These are phyloP conservation scores for Patella depressa DNA, from an alignment of 2,888 invertebrate species.

Conservation along the genomic window DNA sequence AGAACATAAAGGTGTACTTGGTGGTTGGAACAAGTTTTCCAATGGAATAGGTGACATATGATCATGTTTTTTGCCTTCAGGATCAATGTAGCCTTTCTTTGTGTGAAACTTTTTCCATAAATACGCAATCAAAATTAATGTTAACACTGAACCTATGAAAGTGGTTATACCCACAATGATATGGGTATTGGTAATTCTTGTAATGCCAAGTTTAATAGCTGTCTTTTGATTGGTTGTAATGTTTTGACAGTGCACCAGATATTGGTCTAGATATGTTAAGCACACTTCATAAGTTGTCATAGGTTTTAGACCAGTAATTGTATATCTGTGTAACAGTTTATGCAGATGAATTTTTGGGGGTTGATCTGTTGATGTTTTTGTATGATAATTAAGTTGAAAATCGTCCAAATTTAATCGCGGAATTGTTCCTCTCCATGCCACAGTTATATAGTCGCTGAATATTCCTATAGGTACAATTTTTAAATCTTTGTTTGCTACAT, in stretches of 20 bases:
- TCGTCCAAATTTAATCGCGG: constrained; percentile 50
- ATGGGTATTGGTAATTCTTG: constrained; percentile 50
- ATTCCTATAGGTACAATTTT: constrained; percentile 66
- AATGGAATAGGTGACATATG: constrained; percentile 70
- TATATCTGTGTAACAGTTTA: constrained; percentile 66
- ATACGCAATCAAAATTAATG: constrained; percentile 68
- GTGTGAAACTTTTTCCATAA: constrained; percentile 64
- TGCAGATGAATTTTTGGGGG: constrained; percentile 42
- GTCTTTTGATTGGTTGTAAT: constrained; percentile 47
- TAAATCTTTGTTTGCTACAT: constrained; percentile 69
- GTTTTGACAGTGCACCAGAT: constrained; percentile 56
- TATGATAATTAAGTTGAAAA: constrained; percentile 53
- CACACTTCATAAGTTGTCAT: constrained; percentile 72
- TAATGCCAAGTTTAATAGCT: constrained; percentile 42
- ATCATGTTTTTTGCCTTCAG: constrained; percentile 59
- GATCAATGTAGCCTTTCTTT: constrained; percentile 67
- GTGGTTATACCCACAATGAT: constrained; percentile 51
- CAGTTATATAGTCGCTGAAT: constrained; percentile 68
- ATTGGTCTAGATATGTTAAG: constrained; percentile 65
- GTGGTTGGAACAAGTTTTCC: constrained; percentile 68
- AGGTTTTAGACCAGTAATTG: constrained; percentile 69
- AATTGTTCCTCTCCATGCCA: constrained; percentile 70
- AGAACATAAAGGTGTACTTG: constrained; percentile 62
- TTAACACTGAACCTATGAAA: constrained; percentile 56
- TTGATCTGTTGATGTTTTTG: constrained; percentile 10